Evolutionary conservation across 2,113 vertebrate species (phyloP).

Genomic region (Guaruba guarouba): DNA sequence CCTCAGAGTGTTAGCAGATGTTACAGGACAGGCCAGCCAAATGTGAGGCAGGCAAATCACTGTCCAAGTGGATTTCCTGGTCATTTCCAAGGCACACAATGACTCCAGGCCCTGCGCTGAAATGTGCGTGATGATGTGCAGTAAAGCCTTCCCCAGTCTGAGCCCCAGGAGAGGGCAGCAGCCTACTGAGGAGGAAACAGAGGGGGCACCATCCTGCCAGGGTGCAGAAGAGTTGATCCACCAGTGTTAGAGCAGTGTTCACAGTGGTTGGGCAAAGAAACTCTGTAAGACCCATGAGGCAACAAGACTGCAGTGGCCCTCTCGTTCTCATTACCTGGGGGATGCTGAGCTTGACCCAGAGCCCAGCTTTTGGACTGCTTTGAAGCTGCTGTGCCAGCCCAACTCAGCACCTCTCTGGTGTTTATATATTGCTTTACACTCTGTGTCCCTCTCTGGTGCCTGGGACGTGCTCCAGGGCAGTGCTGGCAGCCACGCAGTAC

Average conservation of each 20-base stretch:
- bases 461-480: background rate
- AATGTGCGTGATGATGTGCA: background rate
- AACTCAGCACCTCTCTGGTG: background rate
- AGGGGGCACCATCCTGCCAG: background rate
- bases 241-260: background rate
- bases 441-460: background rate
- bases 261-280: background rate
- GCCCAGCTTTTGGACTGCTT: background rate
- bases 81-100: background rate
- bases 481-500: conserved; percentile 27
- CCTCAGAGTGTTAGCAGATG: background rate
- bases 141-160: background rate
- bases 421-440: background rate
- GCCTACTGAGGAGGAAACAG: background rate
- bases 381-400: background rate
- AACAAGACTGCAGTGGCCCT: background rate
- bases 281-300: background rate
- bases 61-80: background rate
- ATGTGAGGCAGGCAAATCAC: background rate
- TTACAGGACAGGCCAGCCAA: background rate
- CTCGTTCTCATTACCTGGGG: background rate
- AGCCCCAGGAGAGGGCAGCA: conserved; percentile 5
- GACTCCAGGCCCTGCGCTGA: background rate
- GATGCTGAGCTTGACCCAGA: background rate
- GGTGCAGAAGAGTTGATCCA: background rate